Conservation (phyloP, 2,113 vertebrate species). For the Tricholaema leucomelas region DNA sequence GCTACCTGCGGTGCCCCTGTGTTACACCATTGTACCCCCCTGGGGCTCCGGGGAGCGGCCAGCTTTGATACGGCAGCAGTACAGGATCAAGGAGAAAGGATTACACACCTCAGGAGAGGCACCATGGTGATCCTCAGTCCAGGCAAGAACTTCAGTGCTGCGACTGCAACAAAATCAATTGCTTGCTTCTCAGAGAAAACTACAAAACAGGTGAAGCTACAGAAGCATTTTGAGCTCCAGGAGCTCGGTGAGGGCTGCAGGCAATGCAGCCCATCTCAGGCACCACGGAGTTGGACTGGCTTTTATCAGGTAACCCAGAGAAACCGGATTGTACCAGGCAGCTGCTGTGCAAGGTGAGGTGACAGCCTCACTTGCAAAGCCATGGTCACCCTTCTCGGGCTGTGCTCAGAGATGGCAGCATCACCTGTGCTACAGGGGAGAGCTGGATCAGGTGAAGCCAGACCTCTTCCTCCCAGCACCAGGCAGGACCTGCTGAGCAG, state of each 20-base stretch:
- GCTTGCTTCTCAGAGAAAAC: not conserved
- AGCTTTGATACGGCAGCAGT: not conserved
- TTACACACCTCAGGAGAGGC: not conserved
- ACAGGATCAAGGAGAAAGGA: not conserved
- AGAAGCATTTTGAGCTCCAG: not conserved
- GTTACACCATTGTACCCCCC: fast-evolving
- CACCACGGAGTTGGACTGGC: not conserved
- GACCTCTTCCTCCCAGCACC: not conserved
- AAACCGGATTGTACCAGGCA: not conserved
- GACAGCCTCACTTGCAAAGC: not conserved
- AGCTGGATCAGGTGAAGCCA: not conserved
- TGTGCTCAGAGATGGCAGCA: not conserved
- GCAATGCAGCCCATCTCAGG: not conserved
- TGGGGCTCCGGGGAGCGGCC: not conserved
- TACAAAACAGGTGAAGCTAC: not conserved
- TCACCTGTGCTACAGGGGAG: fast-evolving
- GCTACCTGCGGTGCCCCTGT: not conserved
- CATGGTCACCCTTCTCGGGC: not conserved
- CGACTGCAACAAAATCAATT: not conserved
- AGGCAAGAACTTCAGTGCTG: not conserved
- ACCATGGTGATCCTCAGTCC: not conserved
- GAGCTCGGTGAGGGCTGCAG: not conserved
- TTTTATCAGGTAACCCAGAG: not conserved
- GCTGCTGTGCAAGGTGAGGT: not conserved
- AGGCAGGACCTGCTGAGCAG: not conserved